Base-by-base conservation (phyloP, 2,113 vertebrate genomes). In the Corydoras maculifer region DNA sequence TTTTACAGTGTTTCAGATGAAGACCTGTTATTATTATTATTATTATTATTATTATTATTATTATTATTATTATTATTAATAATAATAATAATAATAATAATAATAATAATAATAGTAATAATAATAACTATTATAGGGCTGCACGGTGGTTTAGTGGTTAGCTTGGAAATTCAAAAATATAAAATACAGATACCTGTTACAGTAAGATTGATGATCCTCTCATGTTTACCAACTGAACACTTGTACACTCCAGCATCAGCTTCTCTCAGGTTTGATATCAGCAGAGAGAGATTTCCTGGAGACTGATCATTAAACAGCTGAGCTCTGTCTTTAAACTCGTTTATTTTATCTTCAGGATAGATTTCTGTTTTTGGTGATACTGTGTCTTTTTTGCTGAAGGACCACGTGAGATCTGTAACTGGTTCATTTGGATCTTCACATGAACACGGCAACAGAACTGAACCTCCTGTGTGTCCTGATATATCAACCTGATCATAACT, bases 371-470 rank as follows among this genome's bases (percentile, higher is more conserved):
- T 49, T 51, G 8, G 1, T 13, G 1, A 2, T 30, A 5, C 1
- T 3, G 0, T 0, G 2, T 2, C 6, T 2, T 8, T 35, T 12
- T 14, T 62, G 13, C 31, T 62, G 30, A 0, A 35, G 0, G 0
- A 1, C 60, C 60, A 62, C 8, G 0, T 62, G 31, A 62, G 32
- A 15, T 9, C 43, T 9, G 14, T 1, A 9, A 2, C 14, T n/a
- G 8, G n/a, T n/a, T 9, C 14, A 12, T 49, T 8, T 18, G 8
- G 35, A 63, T 43, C 35, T n/a, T 1, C 0, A 4, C 62, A 63
- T 31, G 35, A 63, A 14, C 62, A 63, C 62, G 9, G 62, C 14
- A 48, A 35, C 62, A 7, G 13, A 9, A 3, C 62, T 43, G 62
- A 63, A n/a, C n/a, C 14, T 63, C 35, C 35, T 18, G 62, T n/a